Percentiles rank a stretch among this genome's conserved stretches.
Conservation (phyloP, 2,888 invertebrate species). For the Cloeon dipterum region DNA sequence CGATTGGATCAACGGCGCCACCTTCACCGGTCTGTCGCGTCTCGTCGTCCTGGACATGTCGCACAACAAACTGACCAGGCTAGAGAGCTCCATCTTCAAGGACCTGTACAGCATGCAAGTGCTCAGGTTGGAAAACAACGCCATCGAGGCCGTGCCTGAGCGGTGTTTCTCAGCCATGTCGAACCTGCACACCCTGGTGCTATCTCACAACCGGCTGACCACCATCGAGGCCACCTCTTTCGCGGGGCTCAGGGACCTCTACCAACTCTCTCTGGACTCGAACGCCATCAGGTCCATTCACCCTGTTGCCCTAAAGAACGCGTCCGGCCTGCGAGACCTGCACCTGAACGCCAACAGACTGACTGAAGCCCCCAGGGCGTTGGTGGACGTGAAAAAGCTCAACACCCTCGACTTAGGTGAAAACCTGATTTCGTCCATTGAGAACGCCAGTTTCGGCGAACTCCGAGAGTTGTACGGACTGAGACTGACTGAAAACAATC, state of each 20-base stretch:
- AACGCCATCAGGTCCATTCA: slow-evolving; percentile 54
- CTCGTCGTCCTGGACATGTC: slow-evolving; percentile 56
- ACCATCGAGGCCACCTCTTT: slow-evolving; percentile 52
- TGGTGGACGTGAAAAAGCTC: slow-evolving; percentile 46
- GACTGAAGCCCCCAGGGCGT: slow-evolving; percentile 45
- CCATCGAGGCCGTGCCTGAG: slow-evolving; percentile 50
- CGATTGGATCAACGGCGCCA: slow-evolving; percentile 61
- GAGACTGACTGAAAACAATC: slow-evolving; percentile 64
- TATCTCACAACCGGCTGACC: slow-evolving; percentile 57
- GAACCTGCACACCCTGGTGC: slow-evolving; percentile 57
- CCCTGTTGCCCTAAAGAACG: slow-evolving; percentile 51
- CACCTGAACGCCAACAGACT: slow-evolving; percentile 65
- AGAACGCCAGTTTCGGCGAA: slow-evolving; percentile 55
- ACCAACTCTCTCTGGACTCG: slow-evolving; percentile 54
- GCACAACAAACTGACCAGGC: slow-evolving; percentile 43
- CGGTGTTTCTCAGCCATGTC: slow-evolving; percentile 52
- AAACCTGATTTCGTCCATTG: slow-evolving; percentile 57
- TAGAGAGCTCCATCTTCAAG: slow-evolving; percentile 52
- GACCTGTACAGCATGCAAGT: slow-evolving; percentile 60
- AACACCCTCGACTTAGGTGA: slow-evolving; percentile 65
- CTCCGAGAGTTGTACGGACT: slow-evolving; percentile 61
- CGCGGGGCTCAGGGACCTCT: slow-evolving; percentile 49
- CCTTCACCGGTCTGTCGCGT: slow-evolving; percentile 51
- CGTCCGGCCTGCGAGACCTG: slow-evolving; percentile 55
- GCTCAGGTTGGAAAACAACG: slow-evolving; percentile 54